Evolutionary conservation across 2,888 invertebrate species (phyloP), one percentile per base, ranked within the genome.

Genomic region (Sisyra terminalis): DNA sequence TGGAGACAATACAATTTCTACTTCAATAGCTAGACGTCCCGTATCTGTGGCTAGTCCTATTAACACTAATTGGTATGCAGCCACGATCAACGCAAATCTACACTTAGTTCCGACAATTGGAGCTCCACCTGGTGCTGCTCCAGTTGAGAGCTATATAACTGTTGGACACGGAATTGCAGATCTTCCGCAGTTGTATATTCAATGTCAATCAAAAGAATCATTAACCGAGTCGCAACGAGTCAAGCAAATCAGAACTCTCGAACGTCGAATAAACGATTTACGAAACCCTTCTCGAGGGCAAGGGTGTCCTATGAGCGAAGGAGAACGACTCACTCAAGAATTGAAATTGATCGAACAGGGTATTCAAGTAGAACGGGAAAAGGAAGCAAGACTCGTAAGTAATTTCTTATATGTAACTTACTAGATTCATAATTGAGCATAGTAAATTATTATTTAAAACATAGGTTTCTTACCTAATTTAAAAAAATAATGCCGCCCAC

Each of bases 261-360:
- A 75, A 48, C 71, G 70, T 48, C 71, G 74, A 54, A 66, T 75
- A 30, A 73, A 73, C 50, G 73, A 73, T 53, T 59, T 75, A 47
- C 71, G 70, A 58, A 58, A 72, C 44, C 66, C 69, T 9, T 69
- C 71, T 1, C 67, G 72, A 50, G 69, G 63, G 39, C 57, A 57
- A 15, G 62, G 69, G 30, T 24, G 24, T 24, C 63, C 66, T 9
- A 57, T 71, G 42, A 65, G 58, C 44, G 71, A 73, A 49, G 67
- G 70, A 13, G 73, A 75, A 47, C 59, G 70, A 45, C 56, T 75
- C 29, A 66, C 70, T 8, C 71, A 73, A 51, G 73, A 75, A 52
- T 57, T 74, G 43, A 70, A 71, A 47, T 58, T 72, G 52, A 71
- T 75, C 17, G 73, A 75, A 52, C 71, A 73, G 47, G 73, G 72